Conservation (phyloP, 2,888 invertebrate genomes). For the Hermaeophaga mercurialis region DNA sequence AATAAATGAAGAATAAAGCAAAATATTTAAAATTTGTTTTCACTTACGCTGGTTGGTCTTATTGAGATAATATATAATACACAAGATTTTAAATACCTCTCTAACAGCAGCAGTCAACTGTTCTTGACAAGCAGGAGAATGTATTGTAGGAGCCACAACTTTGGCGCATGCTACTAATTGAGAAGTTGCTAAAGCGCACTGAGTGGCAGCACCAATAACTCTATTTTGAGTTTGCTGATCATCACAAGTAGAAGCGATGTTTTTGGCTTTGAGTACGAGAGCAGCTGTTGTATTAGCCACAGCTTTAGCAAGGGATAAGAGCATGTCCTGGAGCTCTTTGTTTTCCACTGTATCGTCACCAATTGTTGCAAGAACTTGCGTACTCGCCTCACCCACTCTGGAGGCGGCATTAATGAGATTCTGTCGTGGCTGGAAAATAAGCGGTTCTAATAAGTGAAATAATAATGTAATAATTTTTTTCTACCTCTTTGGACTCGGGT, state of each 20-base stretch:
- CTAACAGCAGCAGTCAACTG: constrained; percentile 92
- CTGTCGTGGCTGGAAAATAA: constrained; percentile 70
- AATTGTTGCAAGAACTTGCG: constrained; percentile 89
- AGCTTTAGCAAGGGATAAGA: constrained; percentile 92
- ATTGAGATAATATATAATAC: too few relatives aligned
- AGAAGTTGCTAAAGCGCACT: constrained; percentile 96
- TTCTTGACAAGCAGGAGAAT: constrained; percentile 82
- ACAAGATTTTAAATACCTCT: constrained; percentile 64
- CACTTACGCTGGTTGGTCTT: too few relatives aligned
- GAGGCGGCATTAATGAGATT: constrained; percentile 93
- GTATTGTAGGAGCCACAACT: constrained; percentile 85
- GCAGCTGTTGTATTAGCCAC: constrained; percentile 98
- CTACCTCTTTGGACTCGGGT: constrained; percentile 82
- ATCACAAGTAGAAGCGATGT: constrained; percentile 88
- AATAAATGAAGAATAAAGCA: too few relatives aligned
- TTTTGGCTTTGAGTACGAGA: constrained; percentile 93
- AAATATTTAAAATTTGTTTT: too few relatives aligned
- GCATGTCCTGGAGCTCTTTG: constrained; percentile 84
- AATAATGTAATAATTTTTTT: neutral
- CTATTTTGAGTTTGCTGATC: constrained; percentile 82
- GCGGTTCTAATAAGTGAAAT: neutral
- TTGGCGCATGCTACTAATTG: constrained; percentile 97
- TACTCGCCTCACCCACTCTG: constrained; percentile 95
- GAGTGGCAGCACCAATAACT: constrained; percentile 93
- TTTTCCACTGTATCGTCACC: constrained; percentile 88